phyloP scores from a whole-genome alignment of 2,888 invertebrate species.

The Neuroscelio doddi region DNA sequence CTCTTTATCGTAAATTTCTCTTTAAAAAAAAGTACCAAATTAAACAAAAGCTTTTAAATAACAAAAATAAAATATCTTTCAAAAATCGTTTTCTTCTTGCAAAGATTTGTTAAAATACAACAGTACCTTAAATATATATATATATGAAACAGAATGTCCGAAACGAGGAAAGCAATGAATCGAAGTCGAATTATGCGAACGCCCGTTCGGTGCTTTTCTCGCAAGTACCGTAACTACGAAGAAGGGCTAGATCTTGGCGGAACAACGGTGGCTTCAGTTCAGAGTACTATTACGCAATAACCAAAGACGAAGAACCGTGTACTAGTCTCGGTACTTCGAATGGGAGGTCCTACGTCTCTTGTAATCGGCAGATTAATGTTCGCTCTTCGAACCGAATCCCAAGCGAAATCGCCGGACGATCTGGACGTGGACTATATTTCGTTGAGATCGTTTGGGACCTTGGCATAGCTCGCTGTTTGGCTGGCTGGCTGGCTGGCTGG shows the following conservation, averaged over 20 bases:
- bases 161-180: neutral
- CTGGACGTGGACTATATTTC: slow-evolving; percentile 49
- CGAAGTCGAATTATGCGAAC: neutral
- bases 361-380: slow-evolving; percentile 71
- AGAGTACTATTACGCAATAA: slow-evolving; percentile 63
- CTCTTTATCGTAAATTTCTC: no score
- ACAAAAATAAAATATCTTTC: no score
- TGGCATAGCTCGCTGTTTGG: slow-evolving; percentile 39
- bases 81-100: neutral
- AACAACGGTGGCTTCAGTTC: slow-evolving; percentile 48
- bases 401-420: slow-evolving; percentile 50
- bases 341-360: slow-evolving; percentile 67
- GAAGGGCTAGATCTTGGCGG: slow-evolving; percentile 6
- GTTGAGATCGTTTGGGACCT: slow-evolving; percentile 45
- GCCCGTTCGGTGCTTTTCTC: slow-evolving; percentile 13
- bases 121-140: neutral
- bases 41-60: no score
- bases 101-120: neutral
- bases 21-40: no score
- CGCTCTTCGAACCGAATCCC: slow-evolving; percentile 57
- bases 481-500: slow-evolving; percentile 32
- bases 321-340: slow-evolving; percentile 63
- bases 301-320: slow-evolving; percentile 64
- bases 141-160: neutral
- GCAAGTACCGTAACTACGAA: neutral